phyloP scores from a whole-genome alignment of 2,888 invertebrate genomes.

The Eulithis testata region DNA sequence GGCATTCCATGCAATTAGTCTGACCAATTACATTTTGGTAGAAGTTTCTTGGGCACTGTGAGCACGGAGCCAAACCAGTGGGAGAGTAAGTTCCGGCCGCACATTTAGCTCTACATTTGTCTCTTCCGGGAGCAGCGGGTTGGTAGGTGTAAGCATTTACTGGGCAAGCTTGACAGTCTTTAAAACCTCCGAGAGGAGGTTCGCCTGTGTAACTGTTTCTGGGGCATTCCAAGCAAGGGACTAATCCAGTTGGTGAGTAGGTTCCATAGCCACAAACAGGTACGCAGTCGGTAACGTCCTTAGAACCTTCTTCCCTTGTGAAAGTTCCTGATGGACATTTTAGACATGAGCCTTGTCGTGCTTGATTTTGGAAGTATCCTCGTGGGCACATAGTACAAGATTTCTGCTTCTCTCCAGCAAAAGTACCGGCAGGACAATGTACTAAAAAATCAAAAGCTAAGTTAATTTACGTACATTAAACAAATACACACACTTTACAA shows the following conservation, averaged over 20 bases:
- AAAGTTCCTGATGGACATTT: constrained; percentile 97
- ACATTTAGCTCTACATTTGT: constrained; percentile 94
- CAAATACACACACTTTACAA: not conserved
- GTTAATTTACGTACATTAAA: not conserved
- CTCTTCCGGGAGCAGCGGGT: constrained; percentile 93
- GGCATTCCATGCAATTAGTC: constrained; percentile 94
- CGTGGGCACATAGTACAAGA: constrained; percentile 95
- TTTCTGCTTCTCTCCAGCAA: constrained; percentile 95
- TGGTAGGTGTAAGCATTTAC: constrained; percentile 95
- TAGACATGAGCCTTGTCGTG: constrained; percentile 94
- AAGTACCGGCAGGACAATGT: constrained; percentile 98
- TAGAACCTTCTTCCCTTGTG: constrained; percentile 95
- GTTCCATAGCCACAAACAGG: constrained; percentile 98
- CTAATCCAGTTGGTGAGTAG: constrained; percentile 96
- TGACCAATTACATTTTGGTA: constrained; percentile 95
- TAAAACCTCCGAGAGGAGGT: constrained; percentile 95
- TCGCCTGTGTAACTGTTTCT: constrained; percentile 95
- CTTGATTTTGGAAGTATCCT: constrained; percentile 97
- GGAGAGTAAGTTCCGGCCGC: constrained; percentile 95
- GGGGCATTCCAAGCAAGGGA: constrained; percentile 97
- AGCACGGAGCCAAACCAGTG: constrained; percentile 97
- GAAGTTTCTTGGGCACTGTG: constrained; percentile 95
- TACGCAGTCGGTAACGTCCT: constrained; percentile 93
- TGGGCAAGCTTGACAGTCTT: constrained; percentile 97
- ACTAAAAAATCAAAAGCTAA: constrained; percentile 78